Percentiles rank a stretch among this genome's conserved stretches.
Conservation (phyloP, 1,140 invertebrate genomes). For the Bactericera cockerelli region DNA sequence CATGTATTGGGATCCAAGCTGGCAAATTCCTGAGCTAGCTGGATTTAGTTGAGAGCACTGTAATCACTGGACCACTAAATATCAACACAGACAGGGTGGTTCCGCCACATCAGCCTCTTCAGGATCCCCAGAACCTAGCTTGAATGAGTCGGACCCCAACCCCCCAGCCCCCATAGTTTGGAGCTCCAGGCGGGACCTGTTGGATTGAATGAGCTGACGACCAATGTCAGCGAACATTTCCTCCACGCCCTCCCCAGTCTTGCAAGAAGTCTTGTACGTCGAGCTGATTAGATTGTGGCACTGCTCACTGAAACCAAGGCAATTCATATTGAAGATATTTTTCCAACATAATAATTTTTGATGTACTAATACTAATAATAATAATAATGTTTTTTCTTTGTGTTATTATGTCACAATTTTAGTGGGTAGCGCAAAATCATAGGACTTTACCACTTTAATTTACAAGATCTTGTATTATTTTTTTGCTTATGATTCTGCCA, state of each 20-base stretch:
- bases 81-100: conserved; percentile 47
- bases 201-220: conserved; percentile 54
- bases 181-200: conserved; percentile 64
- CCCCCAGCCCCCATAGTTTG: conserved; percentile 37
- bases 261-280: conserved; percentile 81
- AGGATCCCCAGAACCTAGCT: conserved; percentile 39
- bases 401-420: no score
- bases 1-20: no score
- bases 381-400: no score
- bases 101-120: conserved; percentile 39
- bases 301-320: conserved; percentile 55
- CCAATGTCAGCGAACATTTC: conserved; percentile 86
- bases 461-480: no score
- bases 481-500: no score
- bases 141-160: conserved; percentile 53
- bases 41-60: no score
- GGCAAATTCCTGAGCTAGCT: no score
- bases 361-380: no score
- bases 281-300: conserved; percentile 79
- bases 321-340: no score
- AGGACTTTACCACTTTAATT: no score
- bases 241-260: conserved; percentile 67
- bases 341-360: not conserved
- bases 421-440: no score
- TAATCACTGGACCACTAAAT: no score